These are phyloP conservation scores for Diceros bicornis DNA, from an alignment of 2,797 vertebrate species.

Conservation along the genomic window DNA sequence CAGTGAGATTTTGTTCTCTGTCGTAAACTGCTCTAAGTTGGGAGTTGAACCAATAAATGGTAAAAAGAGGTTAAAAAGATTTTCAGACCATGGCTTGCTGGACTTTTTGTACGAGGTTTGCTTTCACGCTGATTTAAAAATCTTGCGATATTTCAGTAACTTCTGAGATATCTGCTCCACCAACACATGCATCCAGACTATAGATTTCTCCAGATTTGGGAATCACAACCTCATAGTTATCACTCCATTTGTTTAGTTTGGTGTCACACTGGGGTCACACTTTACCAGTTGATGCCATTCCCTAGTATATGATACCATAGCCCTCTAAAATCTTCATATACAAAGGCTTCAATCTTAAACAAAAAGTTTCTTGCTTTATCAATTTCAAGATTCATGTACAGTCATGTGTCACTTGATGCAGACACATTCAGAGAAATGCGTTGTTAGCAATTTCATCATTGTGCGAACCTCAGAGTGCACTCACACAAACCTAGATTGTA, in stretches of 20 bases:
- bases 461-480: no score
- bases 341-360: background rate
- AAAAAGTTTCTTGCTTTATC: background rate
- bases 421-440: no score
- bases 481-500: no score
- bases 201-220: background rate
- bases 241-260: background rate
- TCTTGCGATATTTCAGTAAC: background rate
- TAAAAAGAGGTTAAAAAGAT: background rate
- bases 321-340: background rate
- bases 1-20: background rate
- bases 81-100: background rate
- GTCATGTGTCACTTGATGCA: no score
- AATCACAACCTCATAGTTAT: background rate
- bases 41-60: background rate
- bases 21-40: background rate
- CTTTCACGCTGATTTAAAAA: conserved; percentile 6
- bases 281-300: background rate
- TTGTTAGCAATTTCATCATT: no score
- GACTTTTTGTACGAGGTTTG: background rate
- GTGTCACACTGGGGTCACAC: background rate
- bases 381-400: background rate
- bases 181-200: background rate
- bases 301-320: background rate
- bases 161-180: background rate